Percentiles rank a stretch among this genome's conserved stretches.
Conservation (phyloP, 2,113 vertebrate genomes). For the Oreamnos americanus region DNA sequence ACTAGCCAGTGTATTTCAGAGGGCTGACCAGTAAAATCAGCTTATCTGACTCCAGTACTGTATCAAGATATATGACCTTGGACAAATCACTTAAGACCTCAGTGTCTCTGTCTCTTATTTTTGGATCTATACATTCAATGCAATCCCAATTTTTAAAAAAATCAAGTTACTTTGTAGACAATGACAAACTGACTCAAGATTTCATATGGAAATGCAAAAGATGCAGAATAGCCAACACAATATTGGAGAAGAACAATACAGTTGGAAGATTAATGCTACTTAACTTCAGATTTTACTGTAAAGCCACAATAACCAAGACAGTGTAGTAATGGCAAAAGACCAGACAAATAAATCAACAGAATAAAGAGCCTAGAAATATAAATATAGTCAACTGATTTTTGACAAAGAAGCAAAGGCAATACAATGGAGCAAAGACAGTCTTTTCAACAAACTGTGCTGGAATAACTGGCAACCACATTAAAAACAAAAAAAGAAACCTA, state of each 20-base stretch:
- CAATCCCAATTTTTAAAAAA: not conserved
- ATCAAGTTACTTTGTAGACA: not conserved
- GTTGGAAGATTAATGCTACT: not conserved
- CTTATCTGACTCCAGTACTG: not conserved
- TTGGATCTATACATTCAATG: not conserved
- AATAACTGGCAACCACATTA: not conserved
- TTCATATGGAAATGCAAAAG: not conserved
- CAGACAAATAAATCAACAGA: not conserved
- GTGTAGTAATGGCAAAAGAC: not conserved
- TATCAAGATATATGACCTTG: not conserved
- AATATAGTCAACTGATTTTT: not conserved
- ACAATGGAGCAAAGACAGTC: not conserved
- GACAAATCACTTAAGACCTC: not conserved
- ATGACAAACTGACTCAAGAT: not conserved
- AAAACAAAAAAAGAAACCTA: not conserved
- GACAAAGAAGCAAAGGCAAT: not conserved
- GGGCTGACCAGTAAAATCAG: not conserved
- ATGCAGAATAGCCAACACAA: not conserved
- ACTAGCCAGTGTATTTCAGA: not conserved
- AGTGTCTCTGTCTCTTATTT: not conserved
- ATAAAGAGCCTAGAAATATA: not conserved
- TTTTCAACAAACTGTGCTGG: not conserved
- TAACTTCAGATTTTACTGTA: not conserved
- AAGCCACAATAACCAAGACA: not conserved
- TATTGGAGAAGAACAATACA: not conserved